A percentile compares a stretch with the other conserved stretches of the same genome.
Evolutionary conservation across 2,797 vertebrate species (phyloP).

Genomic region (Limosa lapponica): DNA sequence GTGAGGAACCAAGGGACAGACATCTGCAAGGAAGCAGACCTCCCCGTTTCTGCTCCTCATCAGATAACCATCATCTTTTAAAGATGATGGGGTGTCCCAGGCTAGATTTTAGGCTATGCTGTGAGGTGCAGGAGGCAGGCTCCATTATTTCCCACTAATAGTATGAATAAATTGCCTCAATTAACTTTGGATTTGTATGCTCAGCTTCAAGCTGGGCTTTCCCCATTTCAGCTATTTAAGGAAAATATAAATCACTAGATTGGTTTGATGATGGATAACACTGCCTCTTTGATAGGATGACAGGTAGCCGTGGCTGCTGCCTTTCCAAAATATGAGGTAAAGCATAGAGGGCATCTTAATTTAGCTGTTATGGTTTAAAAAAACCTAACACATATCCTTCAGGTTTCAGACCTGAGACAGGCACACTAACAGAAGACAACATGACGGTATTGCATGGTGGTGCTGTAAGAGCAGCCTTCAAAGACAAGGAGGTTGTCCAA

Average conservation of each 20-base stretch:
- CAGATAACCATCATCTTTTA: not conserved
- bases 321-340: not conserved
- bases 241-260: not conserved
- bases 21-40: rapidly evolving
- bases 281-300: not conserved
- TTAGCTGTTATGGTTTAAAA: not conserved
- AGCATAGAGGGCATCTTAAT: not conserved
- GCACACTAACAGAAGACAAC: not conserved
- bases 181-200: not conserved
- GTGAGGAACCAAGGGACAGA: not conserved
- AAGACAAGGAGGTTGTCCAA: not conserved
- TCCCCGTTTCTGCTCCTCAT: not conserved
- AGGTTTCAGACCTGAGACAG: not conserved
- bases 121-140: not conserved
- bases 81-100: not conserved
- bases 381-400: not conserved
- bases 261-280: not conserved
- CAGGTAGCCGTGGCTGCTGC: not conserved
- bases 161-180: not conserved
- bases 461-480: not conserved
- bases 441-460: rapidly evolving
- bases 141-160: not conserved
- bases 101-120: not conserved
- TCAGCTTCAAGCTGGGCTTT: not conserved
- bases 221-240: not conserved